Conservation (phyloP, 2,888 invertebrate species). For the Epistrophella euchroma region DNA sequence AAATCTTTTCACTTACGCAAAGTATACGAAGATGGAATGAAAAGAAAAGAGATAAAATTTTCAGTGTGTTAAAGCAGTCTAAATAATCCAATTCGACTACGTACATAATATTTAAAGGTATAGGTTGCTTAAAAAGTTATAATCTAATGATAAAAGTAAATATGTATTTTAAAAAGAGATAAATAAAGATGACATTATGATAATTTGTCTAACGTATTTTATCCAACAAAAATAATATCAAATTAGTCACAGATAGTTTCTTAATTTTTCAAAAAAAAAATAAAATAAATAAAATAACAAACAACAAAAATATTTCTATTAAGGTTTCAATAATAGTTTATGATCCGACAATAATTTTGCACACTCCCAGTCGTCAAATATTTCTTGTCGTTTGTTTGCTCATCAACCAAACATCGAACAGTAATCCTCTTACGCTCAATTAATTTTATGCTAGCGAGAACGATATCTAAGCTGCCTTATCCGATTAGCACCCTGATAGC, state of each 20-base stretch:
- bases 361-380: conserved; percentile 23
- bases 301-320: conserved; percentile 7
- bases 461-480: conserved; percentile 36
- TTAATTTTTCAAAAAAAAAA: neutral
- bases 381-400: conserved; percentile 42
- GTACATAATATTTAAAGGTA: too few relatives aligned
- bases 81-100: too few relatives aligned
- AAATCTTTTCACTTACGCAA: too few relatives aligned
- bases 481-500: conserved; percentile 31
- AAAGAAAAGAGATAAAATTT: too few relatives aligned
- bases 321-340: neutral
- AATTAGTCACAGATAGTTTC: conserved; percentile 4
- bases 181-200: neutral
- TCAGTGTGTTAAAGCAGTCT: too few relatives aligned
- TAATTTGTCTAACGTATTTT: neutral
- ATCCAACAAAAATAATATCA: neutral
- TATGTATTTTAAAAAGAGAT: too few relatives aligned
- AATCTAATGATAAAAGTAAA: too few relatives aligned
- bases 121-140: too few relatives aligned
- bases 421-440: conserved; percentile 69
- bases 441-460: conserved; percentile 44
- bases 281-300: too few relatives aligned
- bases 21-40: too few relatives aligned
- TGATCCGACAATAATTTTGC: conserved; percentile 57
- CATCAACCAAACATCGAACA: conserved; percentile 20